Evolutionary conservation across 1,140 invertebrate species (phyloP), one percentile per base, ranked within the genome.

Genomic region (Drosophila prosaltans): DNA sequence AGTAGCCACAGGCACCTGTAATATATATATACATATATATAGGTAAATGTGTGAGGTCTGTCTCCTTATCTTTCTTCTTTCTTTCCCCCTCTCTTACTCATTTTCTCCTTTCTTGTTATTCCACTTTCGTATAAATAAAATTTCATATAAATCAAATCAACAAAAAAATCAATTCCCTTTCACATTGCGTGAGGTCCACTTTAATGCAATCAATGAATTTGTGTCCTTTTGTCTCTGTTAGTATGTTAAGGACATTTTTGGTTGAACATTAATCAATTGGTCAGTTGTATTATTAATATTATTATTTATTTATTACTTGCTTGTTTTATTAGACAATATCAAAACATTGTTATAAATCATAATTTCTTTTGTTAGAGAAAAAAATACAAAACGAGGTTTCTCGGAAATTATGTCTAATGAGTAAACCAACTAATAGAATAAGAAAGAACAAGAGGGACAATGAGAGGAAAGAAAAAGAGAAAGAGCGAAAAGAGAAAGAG

Each of bases 301-400:
- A 30, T 30, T 69, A 63, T 63, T 59, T 73, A 41, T 57, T 62
- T 72, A 41, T 60, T 81, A 39, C 55, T 81, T 41, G 67, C 69
- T 80, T 65, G 74, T 84, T 83, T 75, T 69, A 39, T 65, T 32
- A 69, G 65, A 51, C 40, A 57, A 67, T 77, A 82, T 82, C 83
- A 86, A 77, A 86, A 86, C 76, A 88, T 65, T 32, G 41, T 65
- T 67, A 62, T 77, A 83, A 88, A 86, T 83, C 83, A 88, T 88
- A 88, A 77, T 83, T 81, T 64, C 65, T 76, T 76, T 86, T 75
- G 67, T 43, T 21, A 30, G 32, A 11, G 59, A 60, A 43, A 28
- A 61, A 61, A 75, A 69, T 72, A 70, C 59, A 71, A 63, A 67
- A 64, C 40, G 30, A 16, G 30, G 70, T 58, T 48, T 65, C 26